Conservation (phyloP, 2,797 vertebrate species). For the Pseudochirops cupreus region DNA sequence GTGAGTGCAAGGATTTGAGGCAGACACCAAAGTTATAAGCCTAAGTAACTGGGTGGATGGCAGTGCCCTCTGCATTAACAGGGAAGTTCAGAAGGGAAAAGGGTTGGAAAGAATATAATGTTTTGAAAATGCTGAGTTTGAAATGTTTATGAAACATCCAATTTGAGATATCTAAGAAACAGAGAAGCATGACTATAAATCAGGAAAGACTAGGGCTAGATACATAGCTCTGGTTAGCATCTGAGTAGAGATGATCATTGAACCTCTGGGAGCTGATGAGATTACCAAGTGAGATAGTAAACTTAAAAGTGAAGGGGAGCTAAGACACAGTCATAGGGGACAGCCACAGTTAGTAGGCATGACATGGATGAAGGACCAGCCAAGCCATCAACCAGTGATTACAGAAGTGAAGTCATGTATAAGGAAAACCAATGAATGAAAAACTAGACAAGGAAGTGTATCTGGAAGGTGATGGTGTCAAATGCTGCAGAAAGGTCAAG, state of each 20-base stretch:
- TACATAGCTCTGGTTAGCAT: neutral
- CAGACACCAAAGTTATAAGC: neutral
- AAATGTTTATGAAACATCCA: neutral
- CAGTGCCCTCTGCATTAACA: neutral
- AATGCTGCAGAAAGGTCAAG: neutral
- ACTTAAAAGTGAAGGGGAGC: neutral
- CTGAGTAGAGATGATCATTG: neutral
- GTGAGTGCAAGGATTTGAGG: neutral
- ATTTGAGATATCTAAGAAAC: neutral
- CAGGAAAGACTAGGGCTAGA: neutral
- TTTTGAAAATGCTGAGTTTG: no score
- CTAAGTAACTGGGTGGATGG: neutral
- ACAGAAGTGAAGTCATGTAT: neutral
- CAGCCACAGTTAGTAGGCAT: neutral
- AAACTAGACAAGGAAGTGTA: neutral
- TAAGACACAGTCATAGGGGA: neutral
- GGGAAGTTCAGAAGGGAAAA: no score
- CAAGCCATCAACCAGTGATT: neutral
- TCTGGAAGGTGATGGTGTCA: neutral
- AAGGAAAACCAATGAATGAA: neutral
- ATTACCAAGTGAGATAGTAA: neutral
- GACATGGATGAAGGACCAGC: neutral
- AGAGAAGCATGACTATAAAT: neutral
- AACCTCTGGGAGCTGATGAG: neutral
- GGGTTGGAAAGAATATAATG: no score